Conservation (phyloP, 2,113 vertebrate species). For the Pseudopodoces humilis region DNA sequence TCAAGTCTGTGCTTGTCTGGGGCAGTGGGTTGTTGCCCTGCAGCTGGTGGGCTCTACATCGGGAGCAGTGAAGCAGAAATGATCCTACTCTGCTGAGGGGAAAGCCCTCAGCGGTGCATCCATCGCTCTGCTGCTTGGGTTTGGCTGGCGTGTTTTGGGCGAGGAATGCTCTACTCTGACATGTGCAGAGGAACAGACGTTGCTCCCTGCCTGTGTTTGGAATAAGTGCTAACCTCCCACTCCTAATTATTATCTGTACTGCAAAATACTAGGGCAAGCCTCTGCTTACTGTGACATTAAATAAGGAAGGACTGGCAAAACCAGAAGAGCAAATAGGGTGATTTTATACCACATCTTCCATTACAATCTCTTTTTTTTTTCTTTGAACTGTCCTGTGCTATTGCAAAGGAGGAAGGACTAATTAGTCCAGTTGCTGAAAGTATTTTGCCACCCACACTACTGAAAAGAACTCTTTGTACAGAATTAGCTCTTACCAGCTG, state of each 20-base stretch:
- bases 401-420: conserved; percentile 21
- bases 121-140: background rate
- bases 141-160: background rate
- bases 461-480: conserved; percentile 41
- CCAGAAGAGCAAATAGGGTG: background rate
- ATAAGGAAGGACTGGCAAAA: conserved; percentile 1
- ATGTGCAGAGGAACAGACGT: background rate
- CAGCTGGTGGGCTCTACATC: background rate
- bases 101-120: background rate
- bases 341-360: background rate
- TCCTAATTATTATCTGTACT: background rate
- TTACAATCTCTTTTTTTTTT: background rate
- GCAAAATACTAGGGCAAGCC: background rate
- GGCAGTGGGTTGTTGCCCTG: background rate
- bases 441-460: conserved; percentile 48
- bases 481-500: conserved; percentile 54
- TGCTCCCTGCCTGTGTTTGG: background rate
- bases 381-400: background rate
- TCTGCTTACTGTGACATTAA: background rate
- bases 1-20: background rate
- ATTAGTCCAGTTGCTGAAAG: conserved; percentile 57
- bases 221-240: background rate
- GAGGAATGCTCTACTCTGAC: background rate
- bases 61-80: background rate
- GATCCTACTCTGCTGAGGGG: background rate